Evolutionary conservation across 1,140 invertebrate genomes (phyloP).

Genomic region (Tribolium madens): DNA sequence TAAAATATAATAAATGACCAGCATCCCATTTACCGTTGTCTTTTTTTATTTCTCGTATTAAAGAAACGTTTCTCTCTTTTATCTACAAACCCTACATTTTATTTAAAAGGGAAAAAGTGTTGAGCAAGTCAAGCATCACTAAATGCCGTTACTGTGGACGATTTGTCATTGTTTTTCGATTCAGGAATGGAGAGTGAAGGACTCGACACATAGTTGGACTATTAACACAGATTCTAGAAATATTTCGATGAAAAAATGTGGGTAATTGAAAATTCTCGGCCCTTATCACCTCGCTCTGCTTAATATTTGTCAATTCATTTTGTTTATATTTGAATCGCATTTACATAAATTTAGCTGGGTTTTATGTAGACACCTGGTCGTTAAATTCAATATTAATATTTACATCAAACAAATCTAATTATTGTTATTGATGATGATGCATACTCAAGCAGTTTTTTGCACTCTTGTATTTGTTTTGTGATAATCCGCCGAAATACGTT

Average conservation of each 20-base stretch:
- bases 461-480: background rate
- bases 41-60: background rate
- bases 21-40: too few relatives aligned
- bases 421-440: conserved; percentile 36
- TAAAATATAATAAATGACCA: too few relatives aligned
- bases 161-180: background rate
- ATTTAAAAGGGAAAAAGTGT: conserved; percentile 13
- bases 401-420: conserved; percentile 28
- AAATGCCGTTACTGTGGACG: background rate
- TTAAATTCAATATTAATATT: conserved; percentile 23
- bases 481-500: background rate
- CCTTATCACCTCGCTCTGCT: background rate
- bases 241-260: background rate
- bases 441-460: conserved; percentile 14
- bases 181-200: conserved; percentile 19
- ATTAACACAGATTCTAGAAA: conserved; percentile 33
- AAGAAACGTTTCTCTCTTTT: background rate
- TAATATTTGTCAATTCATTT: conserved; percentile 12
- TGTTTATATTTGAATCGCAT: conserved; percentile 32
- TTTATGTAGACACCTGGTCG: conserved; percentile 26
- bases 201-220: conserved; percentile 8
- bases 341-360: conserved; percentile 15
- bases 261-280: background rate
- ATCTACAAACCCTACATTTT: background rate
- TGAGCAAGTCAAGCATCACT: background rate